A percentile compares a stretch with the other conserved stretches of the same genome.
Evolutionary conservation across 2,113 vertebrate genomes (phyloP).

Genomic region (Daboia siamensis): DNA sequence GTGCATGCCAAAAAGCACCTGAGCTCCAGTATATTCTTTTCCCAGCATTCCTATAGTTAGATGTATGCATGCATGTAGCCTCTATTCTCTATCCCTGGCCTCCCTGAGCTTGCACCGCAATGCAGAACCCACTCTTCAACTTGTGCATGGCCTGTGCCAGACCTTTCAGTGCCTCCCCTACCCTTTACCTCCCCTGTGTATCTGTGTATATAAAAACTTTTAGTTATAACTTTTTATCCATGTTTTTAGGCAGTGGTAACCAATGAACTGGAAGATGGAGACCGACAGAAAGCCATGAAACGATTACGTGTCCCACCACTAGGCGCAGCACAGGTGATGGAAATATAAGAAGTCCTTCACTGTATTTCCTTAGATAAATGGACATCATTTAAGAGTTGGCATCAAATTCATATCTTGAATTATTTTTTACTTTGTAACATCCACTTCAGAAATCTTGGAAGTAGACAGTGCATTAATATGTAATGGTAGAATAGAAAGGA

Average conservation of each 20-base stretch:
- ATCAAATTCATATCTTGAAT: neutral
- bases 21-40: neutral
- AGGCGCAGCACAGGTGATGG: constrained; percentile 93
- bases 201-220: neutral
- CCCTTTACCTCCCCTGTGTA: neutral
- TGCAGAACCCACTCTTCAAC: neutral
- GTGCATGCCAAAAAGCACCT: neutral
- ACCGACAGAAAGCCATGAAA: constrained; percentile 98
- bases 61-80: neutral
- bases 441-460: constrained; percentile 19
- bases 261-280: constrained; percentile 94
- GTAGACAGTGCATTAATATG: constrained; percentile 20
- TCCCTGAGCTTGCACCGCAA: neutral
- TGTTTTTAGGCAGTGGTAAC: constrained; percentile 85
- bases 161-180: neutral
- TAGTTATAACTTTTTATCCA: neutral
- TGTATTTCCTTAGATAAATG: neutral
- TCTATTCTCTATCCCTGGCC: neutral
- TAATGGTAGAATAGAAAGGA: constrained; percentile 28
- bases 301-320: constrained; percentile 94
- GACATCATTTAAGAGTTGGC: accelerated
- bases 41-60: neutral
- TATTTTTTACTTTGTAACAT: neutral
- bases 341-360: constrained; percentile 10
- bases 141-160: neutral